phyloP scores from a whole-genome alignment of 2,113 vertebrate species.

The Panurus biarmicus region DNA sequence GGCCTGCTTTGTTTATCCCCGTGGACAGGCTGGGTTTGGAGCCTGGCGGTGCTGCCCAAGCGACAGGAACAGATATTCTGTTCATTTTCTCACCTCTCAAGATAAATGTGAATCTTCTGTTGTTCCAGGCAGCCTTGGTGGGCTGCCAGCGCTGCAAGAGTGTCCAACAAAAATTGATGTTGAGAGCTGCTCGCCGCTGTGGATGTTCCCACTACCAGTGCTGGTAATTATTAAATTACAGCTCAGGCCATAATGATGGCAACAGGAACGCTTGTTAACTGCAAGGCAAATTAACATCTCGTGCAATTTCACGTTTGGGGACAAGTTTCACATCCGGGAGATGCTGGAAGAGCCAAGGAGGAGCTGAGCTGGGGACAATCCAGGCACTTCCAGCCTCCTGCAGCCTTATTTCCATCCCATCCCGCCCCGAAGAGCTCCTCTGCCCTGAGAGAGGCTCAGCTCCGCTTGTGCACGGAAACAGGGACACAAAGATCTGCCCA shows the following conservation, averaged over 20 bases:
- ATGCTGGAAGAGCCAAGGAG: neutral
- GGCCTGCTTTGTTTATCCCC: neutral
- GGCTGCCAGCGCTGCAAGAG: neutral
- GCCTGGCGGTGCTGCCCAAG: neutral
- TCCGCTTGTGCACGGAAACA: neutral
- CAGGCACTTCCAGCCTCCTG: fast-evolving
- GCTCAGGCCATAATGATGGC: neutral
- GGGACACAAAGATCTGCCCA: neutral
- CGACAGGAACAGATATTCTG: neutral
- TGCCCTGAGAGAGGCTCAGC: neutral
- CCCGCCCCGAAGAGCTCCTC: neutral
- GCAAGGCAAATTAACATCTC: neutral
- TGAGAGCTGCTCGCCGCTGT: neutral
- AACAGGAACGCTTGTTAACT: neutral
- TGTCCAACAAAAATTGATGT: neutral
- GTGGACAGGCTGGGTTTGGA: neutral
- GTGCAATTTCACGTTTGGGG: neutral
- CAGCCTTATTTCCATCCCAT: neutral
- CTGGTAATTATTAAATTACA: neutral
- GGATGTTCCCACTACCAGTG: neutral
- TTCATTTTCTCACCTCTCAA: neutral
- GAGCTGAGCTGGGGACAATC: neutral
- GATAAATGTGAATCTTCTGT: neutral
- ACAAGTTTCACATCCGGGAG: neutral
- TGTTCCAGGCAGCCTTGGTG: neutral